Percentiles rank a stretch among this genome's conserved stretches.
Evolutionary conservation across 2,113 vertebrate species (phyloP).

Genomic region (Gobio gobio): DNA sequence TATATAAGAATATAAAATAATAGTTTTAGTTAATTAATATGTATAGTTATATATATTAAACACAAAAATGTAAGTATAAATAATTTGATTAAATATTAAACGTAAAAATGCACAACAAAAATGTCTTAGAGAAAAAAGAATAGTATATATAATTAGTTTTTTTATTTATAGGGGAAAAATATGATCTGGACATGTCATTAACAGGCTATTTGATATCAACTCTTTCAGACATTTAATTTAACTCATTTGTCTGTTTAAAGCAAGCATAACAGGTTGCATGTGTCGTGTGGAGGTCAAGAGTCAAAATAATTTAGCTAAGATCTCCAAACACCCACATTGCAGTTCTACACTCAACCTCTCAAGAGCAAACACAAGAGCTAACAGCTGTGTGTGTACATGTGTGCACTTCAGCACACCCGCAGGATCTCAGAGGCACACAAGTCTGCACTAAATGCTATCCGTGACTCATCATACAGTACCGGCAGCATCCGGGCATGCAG

Average conservation of each 20-base stretch:
- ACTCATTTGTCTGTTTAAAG: not conserved
- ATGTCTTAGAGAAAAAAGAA: too few species aligned
- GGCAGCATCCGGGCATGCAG: slow-evolving; percentile 45
- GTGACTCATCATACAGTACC: slow-evolving; percentile 34
- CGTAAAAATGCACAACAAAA: not conserved
- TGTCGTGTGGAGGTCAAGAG: slow-evolving; percentile 14
- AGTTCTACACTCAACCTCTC: not conserved
- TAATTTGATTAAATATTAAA: not conserved
- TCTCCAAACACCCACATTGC: not conserved
- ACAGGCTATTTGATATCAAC: not conserved
- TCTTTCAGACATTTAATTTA: slow-evolving; percentile 3
- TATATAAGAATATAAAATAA: too few species aligned
- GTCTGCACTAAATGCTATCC: not conserved
- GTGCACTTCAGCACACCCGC: not conserved
- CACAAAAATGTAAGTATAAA: too few species aligned
- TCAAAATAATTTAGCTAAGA: slow-evolving; percentile 26
- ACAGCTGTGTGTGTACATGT: slow-evolving; percentile 34
- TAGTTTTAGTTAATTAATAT: too few species aligned
- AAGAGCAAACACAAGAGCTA: slow-evolving; percentile 7
- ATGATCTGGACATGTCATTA: not conserved
- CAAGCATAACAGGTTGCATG: not conserved
- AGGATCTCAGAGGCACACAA: not conserved
- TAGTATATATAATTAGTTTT: not conserved
- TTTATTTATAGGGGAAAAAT: not conserved
- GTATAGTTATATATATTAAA: too few species aligned